phyloP scores from a whole-genome alignment of 2,797 vertebrate genomes.

The Sebastes vulpes region DNA sequence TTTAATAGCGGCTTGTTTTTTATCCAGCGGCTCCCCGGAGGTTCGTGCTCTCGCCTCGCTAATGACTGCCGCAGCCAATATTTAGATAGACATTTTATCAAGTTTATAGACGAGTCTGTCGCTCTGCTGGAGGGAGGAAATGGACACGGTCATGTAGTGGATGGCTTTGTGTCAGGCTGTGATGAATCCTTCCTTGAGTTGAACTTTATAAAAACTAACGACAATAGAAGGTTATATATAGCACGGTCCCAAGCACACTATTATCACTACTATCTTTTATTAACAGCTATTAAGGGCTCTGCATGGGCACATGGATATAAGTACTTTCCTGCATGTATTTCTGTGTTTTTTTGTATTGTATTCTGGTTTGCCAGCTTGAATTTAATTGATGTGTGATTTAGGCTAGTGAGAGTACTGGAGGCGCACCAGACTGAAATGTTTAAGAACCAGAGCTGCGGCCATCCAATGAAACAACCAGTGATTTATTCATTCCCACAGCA shows the following conservation, averaged over 20 bases:
- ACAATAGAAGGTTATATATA: not conserved
- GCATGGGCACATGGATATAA: not conserved
- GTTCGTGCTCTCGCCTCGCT: constrained; percentile 12
- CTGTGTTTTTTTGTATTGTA: not conserved
- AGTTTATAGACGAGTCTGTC: constrained; percentile 32
- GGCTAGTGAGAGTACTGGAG: not conserved
- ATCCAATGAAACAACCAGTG: not conserved
- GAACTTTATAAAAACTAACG: constrained; percentile 12
- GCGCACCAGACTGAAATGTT: not conserved
- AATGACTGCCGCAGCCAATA: constrained; percentile 35
- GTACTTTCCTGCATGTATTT: not conserved
- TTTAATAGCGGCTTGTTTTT: constrained; percentile 41
- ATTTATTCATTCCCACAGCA: constrained; percentile 21
- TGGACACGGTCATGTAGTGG: not conserved
- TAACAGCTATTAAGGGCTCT: not conserved
- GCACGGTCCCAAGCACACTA: not conserved
- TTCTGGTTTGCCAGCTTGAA: not conserved
- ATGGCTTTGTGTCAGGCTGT: constrained; percentile 13
- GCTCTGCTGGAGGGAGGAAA: constrained; percentile 21
- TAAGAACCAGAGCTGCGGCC: not conserved
- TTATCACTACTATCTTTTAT: not conserved
- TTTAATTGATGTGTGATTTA: not conserved
- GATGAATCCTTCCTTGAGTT: constrained; percentile 3
- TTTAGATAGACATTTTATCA: constrained; percentile 55
- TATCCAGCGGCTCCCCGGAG: constrained; percentile 34